Evolutionary conservation across 2,888 invertebrate species (phyloP).

Genomic region (Lithophane socia): DNA sequence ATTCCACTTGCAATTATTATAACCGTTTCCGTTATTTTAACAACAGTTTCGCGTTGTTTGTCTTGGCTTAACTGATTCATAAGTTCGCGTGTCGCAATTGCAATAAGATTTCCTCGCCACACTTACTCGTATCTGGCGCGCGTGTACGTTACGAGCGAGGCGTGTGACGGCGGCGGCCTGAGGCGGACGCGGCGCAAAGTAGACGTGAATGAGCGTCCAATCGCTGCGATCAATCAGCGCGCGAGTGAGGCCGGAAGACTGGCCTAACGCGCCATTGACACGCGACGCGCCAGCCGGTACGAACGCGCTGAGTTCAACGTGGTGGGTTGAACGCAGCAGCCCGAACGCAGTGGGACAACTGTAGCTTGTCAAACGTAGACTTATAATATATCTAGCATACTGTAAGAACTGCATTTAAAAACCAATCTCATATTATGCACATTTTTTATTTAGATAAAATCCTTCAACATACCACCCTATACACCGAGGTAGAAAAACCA

Average conservation of each 20-base stretch:
- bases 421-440: neutral
- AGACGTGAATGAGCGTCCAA: slow-evolving; percentile 65
- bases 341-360: neutral
- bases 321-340: neutral
- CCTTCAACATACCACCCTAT: neutral
- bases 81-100: slow-evolving; percentile 34
- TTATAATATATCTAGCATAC: neutral
- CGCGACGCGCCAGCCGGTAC: slow-evolving; percentile 48
- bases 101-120: slow-evolving; percentile 14
- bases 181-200: slow-evolving; percentile 49
- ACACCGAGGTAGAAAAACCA: neutral
- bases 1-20: slow-evolving; percentile 3
- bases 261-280: slow-evolving; percentile 62
- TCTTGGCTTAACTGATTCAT: neutral
- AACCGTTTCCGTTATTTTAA: neutral
- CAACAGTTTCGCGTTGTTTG: neutral
- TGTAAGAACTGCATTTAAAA: neutral
- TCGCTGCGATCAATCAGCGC: slow-evolving; percentile 56
- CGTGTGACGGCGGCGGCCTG: slow-evolving; percentile 11
- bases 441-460: slow-evolving; percentile 7
- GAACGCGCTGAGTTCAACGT: neutral
- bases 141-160: slow-evolving; percentile 8
- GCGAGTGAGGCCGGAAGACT: slow-evolving; percentile 56
- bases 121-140: slow-evolving; percentile 9
- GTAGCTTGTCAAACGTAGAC: neutral